Evolutionary conservation across 2,113 vertebrate species (phyloP).

Genomic region (Misgurnus anguillicaudatus): DNA sequence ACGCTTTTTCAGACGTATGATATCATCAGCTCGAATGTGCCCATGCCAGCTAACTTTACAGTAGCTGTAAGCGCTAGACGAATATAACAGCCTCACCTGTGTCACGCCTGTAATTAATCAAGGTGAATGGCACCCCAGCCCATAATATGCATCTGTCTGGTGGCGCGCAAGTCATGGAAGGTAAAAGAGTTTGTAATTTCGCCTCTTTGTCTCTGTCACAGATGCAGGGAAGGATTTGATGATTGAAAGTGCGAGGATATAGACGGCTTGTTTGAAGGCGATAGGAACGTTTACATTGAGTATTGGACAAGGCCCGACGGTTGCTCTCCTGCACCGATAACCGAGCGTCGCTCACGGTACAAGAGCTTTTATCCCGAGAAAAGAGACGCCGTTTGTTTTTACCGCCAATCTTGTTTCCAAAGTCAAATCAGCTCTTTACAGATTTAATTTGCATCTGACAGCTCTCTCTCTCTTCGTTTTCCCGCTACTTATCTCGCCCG

Average conservation of each 20-base stretch:
- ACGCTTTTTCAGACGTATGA: slow-evolving; percentile 35
- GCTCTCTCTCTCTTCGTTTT: slow-evolving; percentile 45
- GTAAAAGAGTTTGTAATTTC: slow-evolving; percentile 41
- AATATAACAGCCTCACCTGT: slow-evolving; percentile 36
- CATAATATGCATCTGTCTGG: slow-evolving; percentile 17
- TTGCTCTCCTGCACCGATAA: slow-evolving; percentile 46
- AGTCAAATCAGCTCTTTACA: slow-evolving; percentile 69
- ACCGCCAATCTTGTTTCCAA: slow-evolving; percentile 69
- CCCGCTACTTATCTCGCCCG: slow-evolving; percentile 2
- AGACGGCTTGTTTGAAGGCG: slow-evolving; percentile 58
- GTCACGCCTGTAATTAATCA: slow-evolving; percentile 38
- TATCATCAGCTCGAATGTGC: slow-evolving; percentile 41
- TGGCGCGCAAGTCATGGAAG: background rate
- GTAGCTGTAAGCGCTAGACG: slow-evolving; percentile 8
- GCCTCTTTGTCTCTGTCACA: slow-evolving; percentile 38
- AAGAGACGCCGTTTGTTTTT: slow-evolving; percentile 60
- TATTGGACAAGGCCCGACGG: slow-evolving; percentile 50
- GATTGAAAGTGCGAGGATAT: slow-evolving; percentile 56
- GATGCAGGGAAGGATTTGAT: slow-evolving; percentile 36
- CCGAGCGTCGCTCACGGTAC: background rate
- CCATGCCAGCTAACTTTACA: slow-evolving; percentile 37
- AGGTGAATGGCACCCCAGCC: slow-evolving; percentile 18
- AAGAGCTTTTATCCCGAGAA: slow-evolving; percentile 32
- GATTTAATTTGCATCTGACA: slow-evolving; percentile 67
- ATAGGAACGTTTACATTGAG: slow-evolving; percentile 56